Conservation (phyloP, 2,888 invertebrate species). For the Drosophila nr. fundita region DNA sequence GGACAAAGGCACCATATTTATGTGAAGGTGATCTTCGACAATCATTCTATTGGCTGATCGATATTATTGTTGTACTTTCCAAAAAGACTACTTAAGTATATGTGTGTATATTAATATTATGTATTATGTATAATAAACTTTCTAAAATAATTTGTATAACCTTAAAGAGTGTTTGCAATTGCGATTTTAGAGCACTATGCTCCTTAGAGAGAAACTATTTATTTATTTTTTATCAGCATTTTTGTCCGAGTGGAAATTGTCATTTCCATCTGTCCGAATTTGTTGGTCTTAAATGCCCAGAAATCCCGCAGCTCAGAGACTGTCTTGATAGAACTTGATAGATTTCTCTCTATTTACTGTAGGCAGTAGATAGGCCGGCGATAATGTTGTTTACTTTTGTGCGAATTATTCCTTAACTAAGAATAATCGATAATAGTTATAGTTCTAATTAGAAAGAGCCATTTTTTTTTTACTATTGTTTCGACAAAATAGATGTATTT, state of each 20-base stretch:
- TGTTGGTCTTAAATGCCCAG: background rate
- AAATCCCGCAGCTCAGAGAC: background rate
- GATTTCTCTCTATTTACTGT: too few species aligned
- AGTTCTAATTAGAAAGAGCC: constrained; percentile 5
- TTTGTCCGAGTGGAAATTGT: background rate
- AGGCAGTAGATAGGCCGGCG: too few species aligned
- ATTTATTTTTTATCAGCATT: background rate
- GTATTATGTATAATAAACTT: constrained; percentile 14
- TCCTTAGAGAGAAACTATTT: background rate
- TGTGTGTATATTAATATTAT: constrained; percentile 3
- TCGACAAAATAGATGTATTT: constrained; percentile 37
- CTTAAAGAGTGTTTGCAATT: background rate
- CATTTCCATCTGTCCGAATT: too few species aligned
- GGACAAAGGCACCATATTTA: constrained; percentile 97
- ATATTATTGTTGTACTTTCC: constrained; percentile 93
- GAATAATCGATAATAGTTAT: background rate
- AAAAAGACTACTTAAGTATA: constrained; percentile 72
- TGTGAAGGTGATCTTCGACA: constrained; percentile 98
- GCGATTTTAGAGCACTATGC: background rate
- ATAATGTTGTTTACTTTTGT: background rate
- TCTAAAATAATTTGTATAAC: constrained; percentile 2
- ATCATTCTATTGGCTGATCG: constrained; percentile 96
- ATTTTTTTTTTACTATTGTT: constrained; percentile 5
- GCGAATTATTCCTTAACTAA: background rate
- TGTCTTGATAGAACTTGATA: background rate